Percentiles rank a stretch among this genome's conserved stretches.
Conservation (phyloP, 2,797 vertebrate genomes). For the Sebastes reedi region DNA sequence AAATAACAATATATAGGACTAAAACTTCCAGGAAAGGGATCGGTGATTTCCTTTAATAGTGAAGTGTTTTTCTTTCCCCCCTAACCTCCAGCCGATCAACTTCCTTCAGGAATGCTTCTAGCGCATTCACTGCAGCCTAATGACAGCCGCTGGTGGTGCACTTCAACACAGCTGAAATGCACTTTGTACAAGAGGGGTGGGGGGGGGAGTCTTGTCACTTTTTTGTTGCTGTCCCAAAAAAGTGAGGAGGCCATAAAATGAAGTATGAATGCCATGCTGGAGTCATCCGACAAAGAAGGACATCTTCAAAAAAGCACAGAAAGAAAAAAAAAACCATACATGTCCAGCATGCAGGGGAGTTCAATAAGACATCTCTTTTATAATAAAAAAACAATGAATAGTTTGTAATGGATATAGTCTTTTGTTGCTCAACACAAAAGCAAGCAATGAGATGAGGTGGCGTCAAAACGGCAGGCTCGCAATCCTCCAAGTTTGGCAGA, state of each 20-base stretch:
- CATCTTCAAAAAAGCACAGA: slow-evolving; percentile 88
- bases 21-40: slow-evolving; percentile 67
- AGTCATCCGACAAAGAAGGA: slow-evolving; percentile 89
- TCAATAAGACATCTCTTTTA: slow-evolving; percentile 92
- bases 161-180: slow-evolving; percentile 88
- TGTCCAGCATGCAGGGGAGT: slow-evolving; percentile 99
- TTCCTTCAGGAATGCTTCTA: slow-evolving; percentile 85
- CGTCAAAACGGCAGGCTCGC: slow-evolving; percentile 88
- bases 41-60: slow-evolving; percentile 72
- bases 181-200: slow-evolving; percentile 51
- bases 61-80: slow-evolving; percentile 73
- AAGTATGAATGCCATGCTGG: slow-evolving; percentile 96
- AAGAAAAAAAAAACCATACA: slow-evolving; percentile 89
- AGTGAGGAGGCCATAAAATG: slow-evolving; percentile 91
- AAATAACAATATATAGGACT: slow-evolving; percentile 90
- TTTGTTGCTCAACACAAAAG: slow-evolving; percentile 92
- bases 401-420: slow-evolving; percentile 86
- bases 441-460: slow-evolving; percentile 97
- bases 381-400: slow-evolving; percentile 80
- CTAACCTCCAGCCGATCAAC: slow-evolving; percentile 81
- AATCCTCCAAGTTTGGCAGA: slow-evolving; percentile 89
- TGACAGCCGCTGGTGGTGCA: slow-evolving; percentile 86
- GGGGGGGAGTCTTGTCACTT: slow-evolving; percentile 87
- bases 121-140: slow-evolving; percentile 85
- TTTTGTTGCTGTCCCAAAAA: slow-evolving; percentile 95